phyloP scores from a whole-genome alignment of 2,888 invertebrate genomes.

The Pharmacophagus antenor region DNA sequence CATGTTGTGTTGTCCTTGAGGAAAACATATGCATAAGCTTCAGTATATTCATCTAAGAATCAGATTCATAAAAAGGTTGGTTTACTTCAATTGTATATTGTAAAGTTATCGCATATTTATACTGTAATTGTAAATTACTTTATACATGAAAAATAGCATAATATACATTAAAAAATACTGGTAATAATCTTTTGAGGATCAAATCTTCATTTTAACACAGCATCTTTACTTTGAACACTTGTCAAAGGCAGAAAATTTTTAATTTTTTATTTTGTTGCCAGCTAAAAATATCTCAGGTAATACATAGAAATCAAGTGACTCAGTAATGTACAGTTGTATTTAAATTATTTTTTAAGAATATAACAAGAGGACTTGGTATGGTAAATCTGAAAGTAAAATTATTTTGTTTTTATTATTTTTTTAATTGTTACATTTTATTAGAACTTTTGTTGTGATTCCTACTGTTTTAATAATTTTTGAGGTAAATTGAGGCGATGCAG shows the following conservation, averaged over 20 bases:
- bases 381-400: background rate
- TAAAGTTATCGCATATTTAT: background rate
- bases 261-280: background rate
- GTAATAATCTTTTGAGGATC: background rate
- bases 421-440: background rate
- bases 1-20: slow-evolving; percentile 29
- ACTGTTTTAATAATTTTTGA: too few relatives aligned
- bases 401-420: background rate
- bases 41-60: background rate
- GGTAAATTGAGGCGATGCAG: too few relatives aligned
- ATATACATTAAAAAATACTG: background rate
- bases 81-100: background rate
- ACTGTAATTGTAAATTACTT: too few relatives aligned
- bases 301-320: background rate
- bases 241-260: background rate
- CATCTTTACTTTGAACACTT: too few relatives aligned
- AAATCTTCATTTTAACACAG: background rate
- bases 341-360: background rate
- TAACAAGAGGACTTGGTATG: background rate
- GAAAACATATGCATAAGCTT: background rate
- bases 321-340: background rate
- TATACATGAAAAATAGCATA: background rate
- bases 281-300: background rate
- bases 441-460: too few relatives aligned
- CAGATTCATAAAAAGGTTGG: background rate